A percentile compares a stretch with the other conserved stretches of the same genome.
Evolutionary conservation across 2,797 vertebrate genomes (phyloP).

Genomic region (Coreius guichenoti): DNA sequence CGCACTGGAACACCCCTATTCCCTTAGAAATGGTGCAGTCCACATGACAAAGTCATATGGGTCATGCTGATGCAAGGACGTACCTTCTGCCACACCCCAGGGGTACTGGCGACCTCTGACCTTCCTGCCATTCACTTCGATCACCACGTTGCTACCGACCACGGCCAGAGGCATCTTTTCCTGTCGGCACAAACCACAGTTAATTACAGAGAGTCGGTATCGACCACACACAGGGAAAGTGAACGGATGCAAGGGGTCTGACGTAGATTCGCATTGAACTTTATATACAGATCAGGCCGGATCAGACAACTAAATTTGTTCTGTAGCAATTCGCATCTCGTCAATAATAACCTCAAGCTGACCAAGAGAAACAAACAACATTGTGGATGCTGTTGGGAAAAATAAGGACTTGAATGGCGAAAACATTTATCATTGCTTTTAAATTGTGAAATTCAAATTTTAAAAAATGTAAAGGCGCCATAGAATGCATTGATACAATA

Average conservation of each 20-base stretch:
- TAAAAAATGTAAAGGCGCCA: no score
- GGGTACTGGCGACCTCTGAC: constrained; percentile 85
- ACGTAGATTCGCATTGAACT: constrained; percentile 1
- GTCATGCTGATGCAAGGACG: constrained; percentile 46
- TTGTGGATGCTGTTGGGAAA: background rate
- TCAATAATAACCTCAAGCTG: constrained; percentile 15
- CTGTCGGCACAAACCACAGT: constrained; percentile 59
- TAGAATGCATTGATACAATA: no score
- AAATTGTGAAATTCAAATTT: background rate
- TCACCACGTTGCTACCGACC: constrained; percentile 83
- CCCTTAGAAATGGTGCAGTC: constrained; percentile 31
- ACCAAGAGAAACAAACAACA: background rate
- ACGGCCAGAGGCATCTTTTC: constrained; percentile 84
- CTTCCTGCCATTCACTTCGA: constrained; percentile 84
- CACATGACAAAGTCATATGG: background rate
- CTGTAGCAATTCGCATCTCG: background rate
- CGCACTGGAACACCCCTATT: constrained; percentile 3
- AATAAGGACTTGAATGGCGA: background rate
- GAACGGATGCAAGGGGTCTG: background rate
- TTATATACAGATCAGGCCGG: background rate
- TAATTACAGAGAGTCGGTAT: constrained; percentile 49
- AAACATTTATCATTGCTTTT: background rate
- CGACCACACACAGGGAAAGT: constrained; percentile 26
- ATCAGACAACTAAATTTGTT: background rate
- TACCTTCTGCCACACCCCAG: constrained; percentile 86